Base-by-base conservation (phyloP, 2,113 vertebrate genomes). In the Rhea pennata region DNA sequence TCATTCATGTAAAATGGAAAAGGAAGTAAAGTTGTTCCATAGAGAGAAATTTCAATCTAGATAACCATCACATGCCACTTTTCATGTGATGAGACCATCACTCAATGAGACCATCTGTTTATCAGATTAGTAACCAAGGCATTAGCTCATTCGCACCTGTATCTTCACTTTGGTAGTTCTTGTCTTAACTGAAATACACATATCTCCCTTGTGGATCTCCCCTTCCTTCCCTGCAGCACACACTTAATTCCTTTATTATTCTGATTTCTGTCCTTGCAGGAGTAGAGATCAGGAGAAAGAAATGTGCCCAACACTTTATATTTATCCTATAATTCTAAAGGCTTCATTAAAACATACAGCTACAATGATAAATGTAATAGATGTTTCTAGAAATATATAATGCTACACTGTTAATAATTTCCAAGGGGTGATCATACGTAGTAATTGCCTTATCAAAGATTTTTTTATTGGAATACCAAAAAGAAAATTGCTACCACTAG, bases 301-400 rank as follows among this genome's bases (percentile, higher is more conserved):
- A 93, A 86, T 0, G 1, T 27, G 67, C 3, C 0, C 56, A 91
- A 86, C 59, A 79, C 26, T 73, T 71, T 24, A 24, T 51, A 87
- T 87, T 80, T 29, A 92, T 91, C 91, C 61, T 76, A 10, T 73
- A 71, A 44, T 36, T 91, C 27, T 58, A 66, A 94, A 95, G 29
- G 67, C 69, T 83, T 85, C 54, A 89, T 91, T 85, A 87, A 78
- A 79, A 92, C 50, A 79, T 66, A 62, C 64, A 91, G 50, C 64
- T 80, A 54, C 67, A 67, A 58, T 46, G 48, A 83, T 59, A 10
- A 83, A 53, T 50, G 46, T 50, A 87, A 93, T 54, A 51, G 78
- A 65, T 79, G 13, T 23, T 62, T n/a, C 64, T 61, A 51, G 92
- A 76, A 96, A 95, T 74, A 92, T 91, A 85, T 83, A 87, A 96